Base-by-base conservation (phyloP, 2,888 invertebrate species). In the Petrolisthes cinctipes region DNA sequence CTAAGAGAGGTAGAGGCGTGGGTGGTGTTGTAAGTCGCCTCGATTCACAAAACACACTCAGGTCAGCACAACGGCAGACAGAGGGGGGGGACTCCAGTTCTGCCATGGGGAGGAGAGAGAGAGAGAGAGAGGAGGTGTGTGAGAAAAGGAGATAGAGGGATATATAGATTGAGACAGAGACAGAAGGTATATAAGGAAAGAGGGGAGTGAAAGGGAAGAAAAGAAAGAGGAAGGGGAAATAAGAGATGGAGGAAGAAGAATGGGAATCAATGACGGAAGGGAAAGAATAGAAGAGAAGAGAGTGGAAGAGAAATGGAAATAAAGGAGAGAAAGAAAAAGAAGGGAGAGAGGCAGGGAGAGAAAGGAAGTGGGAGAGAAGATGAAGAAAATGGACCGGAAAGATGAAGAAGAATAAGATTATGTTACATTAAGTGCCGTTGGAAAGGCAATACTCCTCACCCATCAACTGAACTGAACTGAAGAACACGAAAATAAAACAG, bases 31-130 rank as follows among this genome's bases (percentile, higher is more conserved):
- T 56, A 5, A 86, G 76, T 2, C 37, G 68, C 3, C 86, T 68
- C 4, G 86, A 86, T 53, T 86, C 86, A 68, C 86, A 86, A 76
- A 86, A 86, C 23, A 86, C 61, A 11, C 86, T 86, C 73, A 76
- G 56, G 53, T 86, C 86, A 14, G 86, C 86, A 73, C 86, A 86
- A n/a, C 86, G 81, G 9, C 86, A 86, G 20, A 57, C 53, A 1
- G 14, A 17, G 23, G 86, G 86, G 14, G 86, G 86, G 0, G 68
- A 68, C 14, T 57, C 76, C 82, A 86, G 61, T 82, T 86, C 86
- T 86, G 76, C 4, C 51, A 5, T 7, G 6, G 71, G 14, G 3
- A 14, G n/a, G 9, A 6, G n/a, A 3, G 0, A 23, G n/a, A n/a
- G 14, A 17, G 37, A 37, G 75, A 4, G 37, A 76, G 14, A 5